Evolutionary conservation across 1,140 invertebrate species (phyloP), one percentile per base, ranked within the genome.

Genomic region (Anadara kagoshimensis): DNA sequence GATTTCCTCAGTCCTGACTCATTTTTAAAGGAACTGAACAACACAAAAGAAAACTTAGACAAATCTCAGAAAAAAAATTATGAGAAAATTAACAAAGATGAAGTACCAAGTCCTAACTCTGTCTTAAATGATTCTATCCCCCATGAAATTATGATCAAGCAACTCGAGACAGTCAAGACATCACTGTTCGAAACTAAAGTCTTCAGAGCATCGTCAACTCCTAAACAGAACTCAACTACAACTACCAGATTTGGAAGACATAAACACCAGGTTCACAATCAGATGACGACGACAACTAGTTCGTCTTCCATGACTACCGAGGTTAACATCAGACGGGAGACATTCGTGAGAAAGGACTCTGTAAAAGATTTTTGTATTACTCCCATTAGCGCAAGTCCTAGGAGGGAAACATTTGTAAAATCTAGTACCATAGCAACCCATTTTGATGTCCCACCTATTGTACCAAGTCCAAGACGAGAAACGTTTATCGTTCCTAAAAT

Each of bases 101-200:
- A 63, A 18, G 62, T 76, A 54, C 76, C 71, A 24, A 83, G 83
- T 77, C 80, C 81, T 12, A 75, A 72, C 1, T n/a, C 72, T 12
- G 72, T 83, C 41, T 54, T 83, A 12, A 79, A 82, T 44, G 61
- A 74, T 44, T 82, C 81, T 10, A 79, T 82, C 44, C 79, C 81
- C 41, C 82, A 85, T 65, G 65, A 75, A 20, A 57, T 82, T 18
- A 74, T 84, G 64, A 59, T 84, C 16, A 63, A 67, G 41, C 81
- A 83, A 44, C 66, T 84, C 8, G 54, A 78, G 22, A 70, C 53
- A 49, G 77, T 85, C 0, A 71, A 74, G 14, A 68, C 57, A 49
- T 75, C 72, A 26, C 63, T 84, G 11, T 53, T 49, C 36, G 68
- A 75, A 26, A 22, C 26, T 36, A 36, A 36, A 36, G 29, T 36